These are phyloP conservation scores for Lissonota sp. DNA, from an alignment of 2,888 invertebrate species.

Conservation along the genomic window DNA sequence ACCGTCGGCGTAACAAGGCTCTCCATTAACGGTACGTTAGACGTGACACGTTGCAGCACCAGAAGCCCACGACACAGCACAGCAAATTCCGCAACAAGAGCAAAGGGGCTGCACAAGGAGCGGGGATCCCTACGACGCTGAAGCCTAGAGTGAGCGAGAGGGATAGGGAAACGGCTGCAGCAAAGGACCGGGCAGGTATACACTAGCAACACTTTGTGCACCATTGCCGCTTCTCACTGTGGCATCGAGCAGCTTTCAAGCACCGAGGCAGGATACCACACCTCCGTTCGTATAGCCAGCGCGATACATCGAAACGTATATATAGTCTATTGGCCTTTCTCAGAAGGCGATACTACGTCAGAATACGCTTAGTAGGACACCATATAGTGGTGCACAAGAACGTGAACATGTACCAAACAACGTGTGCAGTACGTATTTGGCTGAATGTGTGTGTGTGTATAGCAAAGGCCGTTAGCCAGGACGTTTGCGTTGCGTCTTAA, in stretches of 20 bases:
- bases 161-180: slow-evolving; percentile 16
- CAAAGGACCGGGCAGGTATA: slow-evolving; percentile 46
- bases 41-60: slow-evolving; percentile 76
- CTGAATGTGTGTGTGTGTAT: not conserved
- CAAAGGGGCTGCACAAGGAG: slow-evolving; percentile 60
- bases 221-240: slow-evolving; percentile 23
- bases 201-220: not conserved
- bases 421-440: slow-evolving; percentile 38
- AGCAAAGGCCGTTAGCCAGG: slow-evolving; percentile 52
- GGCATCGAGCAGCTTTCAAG: slow-evolving; percentile 56
- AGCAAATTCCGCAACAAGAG: slow-evolving; percentile 76
- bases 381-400: slow-evolving; percentile 20
- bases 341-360: slow-evolving; percentile 32
- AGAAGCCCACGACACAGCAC: slow-evolving; percentile 42
- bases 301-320: slow-evolving; percentile 10
- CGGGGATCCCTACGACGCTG: slow-evolving; percentile 22
- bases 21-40: slow-evolving; percentile 81
- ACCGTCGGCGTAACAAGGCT: slow-evolving; percentile 76
- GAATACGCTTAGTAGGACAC: slow-evolving; percentile 42
- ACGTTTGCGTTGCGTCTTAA: slow-evolving; percentile 75
- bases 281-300: slow-evolving; percentile 19
- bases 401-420: slow-evolving; percentile 41
- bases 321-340: slow-evolving; percentile 19
- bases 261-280: slow-evolving; percentile 28
- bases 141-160: slow-evolving; percentile 9